These are phyloP conservation scores for Limenitis camilla DNA, from an alignment of 2,888 invertebrate genomes.

Conservation along the genomic window DNA sequence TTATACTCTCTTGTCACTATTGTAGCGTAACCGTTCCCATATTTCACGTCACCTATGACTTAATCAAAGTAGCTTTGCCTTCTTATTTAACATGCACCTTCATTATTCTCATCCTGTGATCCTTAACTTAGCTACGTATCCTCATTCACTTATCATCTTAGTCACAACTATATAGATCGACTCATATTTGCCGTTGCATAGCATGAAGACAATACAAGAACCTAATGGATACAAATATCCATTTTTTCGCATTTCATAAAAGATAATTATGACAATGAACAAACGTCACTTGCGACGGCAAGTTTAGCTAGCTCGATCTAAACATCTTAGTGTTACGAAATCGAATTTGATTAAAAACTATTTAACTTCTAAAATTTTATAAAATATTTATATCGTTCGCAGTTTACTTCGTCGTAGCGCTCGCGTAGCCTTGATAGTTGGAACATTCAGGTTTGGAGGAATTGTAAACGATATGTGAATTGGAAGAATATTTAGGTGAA, in stretches of 20 bases:
- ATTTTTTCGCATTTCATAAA: background rate
- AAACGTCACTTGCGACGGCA: slow-evolving; percentile 3
- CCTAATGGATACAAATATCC: background rate
- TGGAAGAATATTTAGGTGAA: slow-evolving; percentile 37
- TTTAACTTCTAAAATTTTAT: slow-evolving; percentile 61
- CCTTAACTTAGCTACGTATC: slow-evolving; percentile 36
- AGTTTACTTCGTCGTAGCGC: slow-evolving; percentile 47
- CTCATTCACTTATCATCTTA: slow-evolving; percentile 52
- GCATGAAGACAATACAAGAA: background rate
- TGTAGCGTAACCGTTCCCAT: slow-evolving; percentile 46
- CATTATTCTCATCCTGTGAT: slow-evolving; percentile 15
- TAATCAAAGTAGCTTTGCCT: slow-evolving; percentile 41
- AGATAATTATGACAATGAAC: background rate
- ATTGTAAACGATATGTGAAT: slow-evolving; percentile 38
- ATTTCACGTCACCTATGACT: slow-evolving; percentile 21
- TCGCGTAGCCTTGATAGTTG: slow-evolving; percentile 44
- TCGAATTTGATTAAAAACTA: slow-evolving; percentile 59
- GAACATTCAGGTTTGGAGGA: slow-evolving; percentile 38
- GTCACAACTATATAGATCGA: slow-evolving; percentile 13
- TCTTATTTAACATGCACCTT: slow-evolving; percentile 26
- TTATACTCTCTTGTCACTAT: slow-evolving; percentile 65
- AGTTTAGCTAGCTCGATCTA: slow-evolving; percentile 13
- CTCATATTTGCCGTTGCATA: slow-evolving; percentile 14
- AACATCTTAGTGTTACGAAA: slow-evolving; percentile 54
- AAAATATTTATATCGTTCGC: slow-evolving; percentile 60